A percentile compares a stretch with the other conserved stretches of the same genome.
These are phyloP conservation scores for Thysanoteuthis rhombus DNA, from an alignment of 2,888 invertebrate species.

Conservation along the genomic window DNA sequence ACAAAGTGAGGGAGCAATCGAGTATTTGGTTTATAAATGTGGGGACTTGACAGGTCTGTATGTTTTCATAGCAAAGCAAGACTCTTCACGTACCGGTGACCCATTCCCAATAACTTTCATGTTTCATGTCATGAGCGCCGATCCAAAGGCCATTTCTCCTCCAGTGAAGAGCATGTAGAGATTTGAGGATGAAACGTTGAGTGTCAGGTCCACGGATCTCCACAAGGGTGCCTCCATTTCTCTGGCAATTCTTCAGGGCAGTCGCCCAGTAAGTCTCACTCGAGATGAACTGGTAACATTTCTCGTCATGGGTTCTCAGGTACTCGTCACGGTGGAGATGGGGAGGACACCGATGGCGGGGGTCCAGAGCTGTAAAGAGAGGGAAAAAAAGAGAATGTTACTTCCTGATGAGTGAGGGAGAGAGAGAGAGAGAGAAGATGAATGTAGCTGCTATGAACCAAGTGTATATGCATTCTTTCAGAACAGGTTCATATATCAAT, in stretches of 20 bases:
- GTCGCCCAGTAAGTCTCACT: slow-evolving; percentile 48
- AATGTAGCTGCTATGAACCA: too few relatives aligned
- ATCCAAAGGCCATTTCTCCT: slow-evolving; percentile 59
- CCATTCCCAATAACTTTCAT: slow-evolving; percentile 57
- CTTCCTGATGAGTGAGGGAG: not conserved
- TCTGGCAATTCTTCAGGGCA: slow-evolving; percentile 46
- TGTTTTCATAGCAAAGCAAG: too few relatives aligned
- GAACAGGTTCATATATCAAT: too few relatives aligned
- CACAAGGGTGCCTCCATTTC: slow-evolving; percentile 49
- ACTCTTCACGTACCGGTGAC: slow-evolving; percentile 47
- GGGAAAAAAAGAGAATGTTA: not conserved
- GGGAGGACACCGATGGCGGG: slow-evolving; percentile 33
- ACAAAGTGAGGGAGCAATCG: too few relatives aligned
- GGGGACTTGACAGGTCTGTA: too few relatives aligned
- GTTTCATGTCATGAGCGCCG: slow-evolving; percentile 55
- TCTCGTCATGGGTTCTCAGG: slow-evolving; percentile 34
- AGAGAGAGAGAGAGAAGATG: too few relatives aligned
- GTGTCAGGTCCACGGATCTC: slow-evolving; percentile 45
- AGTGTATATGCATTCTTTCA: too few relatives aligned
- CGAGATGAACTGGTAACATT: slow-evolving; percentile 52
- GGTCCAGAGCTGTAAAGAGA: not conserved
- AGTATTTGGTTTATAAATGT: too few relatives aligned
- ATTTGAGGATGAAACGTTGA: slow-evolving; percentile 45
- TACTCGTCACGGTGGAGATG: slow-evolving; percentile 34
- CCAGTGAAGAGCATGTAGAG: slow-evolving; percentile 45